phyloP scores from a whole-genome alignment of 92 coral and sea anemone genomes.

The Porites rus region DNA sequence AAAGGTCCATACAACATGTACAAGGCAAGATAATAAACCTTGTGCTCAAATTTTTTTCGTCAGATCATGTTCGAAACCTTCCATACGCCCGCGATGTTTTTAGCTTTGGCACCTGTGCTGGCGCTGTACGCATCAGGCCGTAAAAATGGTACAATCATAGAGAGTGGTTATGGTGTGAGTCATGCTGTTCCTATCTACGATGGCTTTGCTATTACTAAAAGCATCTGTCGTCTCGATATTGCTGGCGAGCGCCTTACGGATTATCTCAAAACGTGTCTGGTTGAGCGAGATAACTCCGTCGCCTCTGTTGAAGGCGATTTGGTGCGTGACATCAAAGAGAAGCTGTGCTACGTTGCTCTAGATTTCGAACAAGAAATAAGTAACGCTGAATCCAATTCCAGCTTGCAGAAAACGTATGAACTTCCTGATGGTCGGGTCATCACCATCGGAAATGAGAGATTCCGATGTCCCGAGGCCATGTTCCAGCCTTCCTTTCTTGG shows the following conservation, averaged over 20 bases:
- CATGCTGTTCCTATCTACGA: slow-evolving; percentile 82
- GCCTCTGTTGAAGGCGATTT: slow-evolving; percentile 64
- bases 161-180: slow-evolving; percentile 77
- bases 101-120: slow-evolving; percentile 77
- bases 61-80: slow-evolving; percentile 82
- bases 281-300: slow-evolving; percentile 71
- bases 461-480: slow-evolving; percentile 94
- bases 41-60: background rate
- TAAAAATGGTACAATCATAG: slow-evolving; percentile 67
- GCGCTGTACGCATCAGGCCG: slow-evolving; percentile 82
- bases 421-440: slow-evolving; percentile 92
- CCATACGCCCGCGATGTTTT: slow-evolving; percentile 74
- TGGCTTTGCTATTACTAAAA: slow-evolving; percentile 75
- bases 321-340: slow-evolving; percentile 82
- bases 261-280: slow-evolving; percentile 68
- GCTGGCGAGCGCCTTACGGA: slow-evolving; percentile 79
- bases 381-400: slow-evolving; percentile 86
- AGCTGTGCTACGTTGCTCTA: slow-evolving; percentile 86
- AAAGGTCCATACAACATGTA: background rate
- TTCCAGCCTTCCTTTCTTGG: slow-evolving; percentile 87
- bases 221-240: slow-evolving; percentile 74
- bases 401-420: slow-evolving; percentile 76
- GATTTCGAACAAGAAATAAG: slow-evolving; percentile 93
- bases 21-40: background rate
- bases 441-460: slow-evolving; percentile 94